These are phyloP conservation scores for Formica exsecta DNA, from an alignment of 1,140 invertebrate genomes.

Conservation along the genomic window DNA sequence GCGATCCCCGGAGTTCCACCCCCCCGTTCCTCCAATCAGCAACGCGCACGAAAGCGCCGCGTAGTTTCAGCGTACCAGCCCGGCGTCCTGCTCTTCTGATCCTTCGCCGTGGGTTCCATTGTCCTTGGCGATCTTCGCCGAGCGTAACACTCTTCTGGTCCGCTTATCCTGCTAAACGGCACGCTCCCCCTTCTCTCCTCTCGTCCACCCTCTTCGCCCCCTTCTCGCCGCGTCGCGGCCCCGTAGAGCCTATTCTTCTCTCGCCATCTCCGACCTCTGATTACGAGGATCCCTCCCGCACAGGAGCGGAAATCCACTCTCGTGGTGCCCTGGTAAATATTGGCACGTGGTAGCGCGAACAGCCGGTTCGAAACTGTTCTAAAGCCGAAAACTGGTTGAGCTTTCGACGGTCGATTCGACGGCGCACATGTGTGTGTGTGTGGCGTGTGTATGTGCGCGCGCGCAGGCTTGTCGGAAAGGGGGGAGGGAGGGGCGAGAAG, in stretches of 20 bases:
- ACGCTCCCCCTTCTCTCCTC: slow-evolving; percentile 51
- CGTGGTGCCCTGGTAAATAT: slow-evolving; percentile 83
- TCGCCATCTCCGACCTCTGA: slow-evolving; percentile 53
- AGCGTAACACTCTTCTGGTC: slow-evolving; percentile 71
- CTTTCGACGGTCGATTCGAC: slow-evolving; percentile 42
- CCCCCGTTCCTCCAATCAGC: slow-evolving; percentile 69
- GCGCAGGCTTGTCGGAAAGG: background rate
- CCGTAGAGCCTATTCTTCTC: slow-evolving; percentile 30
- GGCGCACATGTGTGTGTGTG: background rate
- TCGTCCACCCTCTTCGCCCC: slow-evolving; percentile 33
- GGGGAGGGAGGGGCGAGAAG: slow-evolving; percentile 59
- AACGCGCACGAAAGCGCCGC: slow-evolving; percentile 50
- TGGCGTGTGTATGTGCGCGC: background rate
- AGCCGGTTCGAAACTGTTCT: slow-evolving; percentile 66
- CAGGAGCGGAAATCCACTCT: slow-evolving; percentile 72
- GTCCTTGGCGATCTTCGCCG: slow-evolving; percentile 79
- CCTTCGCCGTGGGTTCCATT: slow-evolving; percentile 81
- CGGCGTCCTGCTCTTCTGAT: slow-evolving; percentile 83
- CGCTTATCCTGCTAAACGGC: slow-evolving; percentile 64
- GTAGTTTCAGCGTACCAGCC: slow-evolving; percentile 66
- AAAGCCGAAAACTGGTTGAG: slow-evolving; percentile 30
- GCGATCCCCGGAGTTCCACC: slow-evolving; percentile 70
- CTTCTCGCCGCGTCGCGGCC: background rate
- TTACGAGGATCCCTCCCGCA: slow-evolving; percentile 12
- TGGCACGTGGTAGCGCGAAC: slow-evolving; percentile 80